Evolutionary conservation across 2,797 vertebrate species (phyloP), one percentile per base, ranked within the genome.

Genomic region (Parambassis ranga): DNA sequence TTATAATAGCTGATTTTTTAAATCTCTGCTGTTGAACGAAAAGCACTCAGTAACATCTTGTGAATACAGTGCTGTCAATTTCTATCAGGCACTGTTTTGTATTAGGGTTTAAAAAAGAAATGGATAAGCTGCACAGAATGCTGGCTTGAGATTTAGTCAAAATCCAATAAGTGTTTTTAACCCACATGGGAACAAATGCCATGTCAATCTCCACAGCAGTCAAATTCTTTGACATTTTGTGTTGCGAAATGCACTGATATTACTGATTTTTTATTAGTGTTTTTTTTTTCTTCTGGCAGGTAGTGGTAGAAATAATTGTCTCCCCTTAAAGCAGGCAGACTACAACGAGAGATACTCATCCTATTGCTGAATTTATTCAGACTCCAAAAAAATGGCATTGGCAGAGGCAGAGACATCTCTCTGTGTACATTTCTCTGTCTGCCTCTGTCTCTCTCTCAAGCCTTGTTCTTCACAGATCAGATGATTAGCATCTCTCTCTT

Each of bases 401-500:
- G 68, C 73, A 75, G 35, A 67, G 48, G 46, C 66, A 61, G 35
- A 64, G 64, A 65, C 68, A 71, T 80, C 23, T 71, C 42, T 67
- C 63, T 49, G 14, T 49, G 18, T 42, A 58, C 68, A 50, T 59
- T 57, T 63, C 61, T 65, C 42, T 46, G 42, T 68, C 61, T 73
- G 18, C 48, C 31, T 36, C 36, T n/a, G n/a, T 20, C n/a, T 16
- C 61, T 52, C 18, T 64, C 30, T 65, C 44, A 49, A 66, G 65
- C 77, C 62, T 71, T 74, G 75, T 84, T 82, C 77, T 77, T 18
- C 51, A 37, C 49, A 30, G 49, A 66, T 65, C 53, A 73, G 71
- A 79, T 79, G 81, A 78, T 84, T 81, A 77, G 73, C 73, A 87
- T 82, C 79, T 76, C 81, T 69, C 44, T 33, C 47, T 51, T 18